Evolutionary conservation across 2,888 invertebrate species (phyloP), one percentile per base, ranked within the genome.

Genomic region (Ischnura elegans): DNA sequence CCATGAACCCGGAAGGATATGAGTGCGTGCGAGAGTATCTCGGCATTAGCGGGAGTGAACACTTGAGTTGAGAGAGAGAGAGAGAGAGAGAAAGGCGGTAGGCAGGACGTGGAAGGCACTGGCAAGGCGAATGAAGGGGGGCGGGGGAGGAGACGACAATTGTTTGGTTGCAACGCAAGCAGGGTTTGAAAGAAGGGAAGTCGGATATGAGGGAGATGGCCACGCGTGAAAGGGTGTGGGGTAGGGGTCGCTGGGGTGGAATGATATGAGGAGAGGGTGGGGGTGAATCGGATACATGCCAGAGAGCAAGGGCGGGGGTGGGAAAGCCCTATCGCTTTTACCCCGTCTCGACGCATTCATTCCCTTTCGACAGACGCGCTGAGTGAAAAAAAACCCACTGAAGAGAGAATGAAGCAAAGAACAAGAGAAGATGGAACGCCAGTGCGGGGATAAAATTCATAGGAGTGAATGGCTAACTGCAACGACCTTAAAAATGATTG

Each of bases 41-140:
- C 45, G 61, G 90, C 61, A 90, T 90, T 90, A 90, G 90, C 55
- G 87, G 61, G 87, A 87, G 87, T 87, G 87, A 87, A 55, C 51
- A 87, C 42, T 76, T 55, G 55, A 87, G 51, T 87, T 55, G 87
- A 55, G 51, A 87, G 36, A n/a, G n/a, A 8, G 90, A 61, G 90
- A 25, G 86, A 13, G 86, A 42, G 42, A 87, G 21, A 42, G 47
- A n/a, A 87, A 47, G 87, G 46, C 36, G 90, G 10, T 42, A 42
- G 47, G 55, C 42, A 61, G 43, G 8, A 42, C 19, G 36, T 36
- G 29, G 47, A 5, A 45, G 87, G 42, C 87, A 47, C 47, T 87
- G 36, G 21, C 10, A 76, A 21, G 10, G 76, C 13, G 76, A 36
- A 25, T 0, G 76, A 36, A 25, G 0, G 76, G 29, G 76, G 36